phyloP scores from a whole-genome alignment of 2,797 vertebrate species.

The Ptychobarbus kaznakovi region DNA sequence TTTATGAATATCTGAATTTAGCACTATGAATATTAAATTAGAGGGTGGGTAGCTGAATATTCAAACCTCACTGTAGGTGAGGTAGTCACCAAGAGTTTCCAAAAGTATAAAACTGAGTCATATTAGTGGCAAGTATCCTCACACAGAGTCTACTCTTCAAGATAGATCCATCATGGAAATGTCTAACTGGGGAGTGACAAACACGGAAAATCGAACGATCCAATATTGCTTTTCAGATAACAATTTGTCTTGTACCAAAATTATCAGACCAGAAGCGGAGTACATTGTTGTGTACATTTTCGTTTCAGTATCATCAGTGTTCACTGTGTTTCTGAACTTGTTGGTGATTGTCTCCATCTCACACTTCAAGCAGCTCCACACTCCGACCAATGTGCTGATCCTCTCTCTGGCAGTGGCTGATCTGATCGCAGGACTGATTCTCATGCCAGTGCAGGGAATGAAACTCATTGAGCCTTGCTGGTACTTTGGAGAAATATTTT shows the following conservation, averaged over 20 bases:
- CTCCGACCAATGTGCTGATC: slow-evolving; percentile 78
- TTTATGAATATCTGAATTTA: not conserved
- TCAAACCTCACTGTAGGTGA: not conserved
- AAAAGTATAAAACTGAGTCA: not conserved
- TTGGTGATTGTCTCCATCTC: slow-evolving; percentile 77
- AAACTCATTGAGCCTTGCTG: slow-evolving; percentile 77
- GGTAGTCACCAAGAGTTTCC: too few species aligned
- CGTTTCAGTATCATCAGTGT: slow-evolving; percentile 54
- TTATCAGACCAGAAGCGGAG: not conserved
- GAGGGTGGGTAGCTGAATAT: not conserved
- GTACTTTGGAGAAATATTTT: slow-evolving; percentile 75
- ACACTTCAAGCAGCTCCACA: slow-evolving; percentile 81
- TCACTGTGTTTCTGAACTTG: slow-evolving; percentile 77
- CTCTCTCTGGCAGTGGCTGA: slow-evolving; percentile 78
- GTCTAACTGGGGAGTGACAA: not conserved
- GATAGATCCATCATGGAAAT: not conserved
- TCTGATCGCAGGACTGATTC: slow-evolving; percentile 76
- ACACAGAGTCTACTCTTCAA: slow-evolving; percentile 1
- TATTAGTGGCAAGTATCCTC: not conserved
- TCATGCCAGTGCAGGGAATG: slow-evolving; percentile 78
- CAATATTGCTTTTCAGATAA: slow-evolving; percentile 46
- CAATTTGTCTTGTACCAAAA: slow-evolving; percentile 40
- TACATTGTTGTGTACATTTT: slow-evolving; percentile 50
- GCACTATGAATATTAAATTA: not conserved
- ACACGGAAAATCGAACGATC: not conserved